A percentile compares a stretch with the other conserved stretches of the same genome.
Evolutionary conservation across 2,113 vertebrate species (phyloP).

Genomic region (sheep (Ovis aries)): DNA sequence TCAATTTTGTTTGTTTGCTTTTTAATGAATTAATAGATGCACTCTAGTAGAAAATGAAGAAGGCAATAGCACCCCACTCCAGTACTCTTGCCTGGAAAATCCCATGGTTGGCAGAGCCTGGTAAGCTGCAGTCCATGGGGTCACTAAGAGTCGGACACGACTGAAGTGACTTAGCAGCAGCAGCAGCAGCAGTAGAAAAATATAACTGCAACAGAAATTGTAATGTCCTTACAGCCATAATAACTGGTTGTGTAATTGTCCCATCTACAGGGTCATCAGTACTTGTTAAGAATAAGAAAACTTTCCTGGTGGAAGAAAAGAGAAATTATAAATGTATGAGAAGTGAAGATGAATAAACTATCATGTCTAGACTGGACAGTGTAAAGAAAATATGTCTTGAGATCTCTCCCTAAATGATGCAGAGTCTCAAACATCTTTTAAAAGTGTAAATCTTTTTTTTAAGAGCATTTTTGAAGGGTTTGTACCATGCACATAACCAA

Average conservation of each 20-base stretch:
- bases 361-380: background rate
- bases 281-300: background rate
- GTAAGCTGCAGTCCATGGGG: background rate
- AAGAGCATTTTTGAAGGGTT: background rate
- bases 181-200: background rate
- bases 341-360: background rate
- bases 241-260: background rate
- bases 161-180: background rate
- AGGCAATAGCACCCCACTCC: background rate
- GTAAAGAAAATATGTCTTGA: slow-evolving; percentile 11
- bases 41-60: background rate
- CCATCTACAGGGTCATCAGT: background rate
- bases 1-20: background rate
- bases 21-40: background rate
- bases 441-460: background rate
- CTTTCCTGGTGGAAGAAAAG: background rate
- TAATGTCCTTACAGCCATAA: background rate
- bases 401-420: slow-evolving; percentile 29
- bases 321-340: background rate
- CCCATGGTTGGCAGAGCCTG: background rate
- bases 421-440: background rate
- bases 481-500: background rate
- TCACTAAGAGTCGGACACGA: background rate
- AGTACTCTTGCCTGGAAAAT: background rate
- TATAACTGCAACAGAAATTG: background rate